These are phyloP conservation scores for Anoplopoma fimbria DNA, from an alignment of 2,113 vertebrate genomes.

Conservation along the genomic window DNA sequence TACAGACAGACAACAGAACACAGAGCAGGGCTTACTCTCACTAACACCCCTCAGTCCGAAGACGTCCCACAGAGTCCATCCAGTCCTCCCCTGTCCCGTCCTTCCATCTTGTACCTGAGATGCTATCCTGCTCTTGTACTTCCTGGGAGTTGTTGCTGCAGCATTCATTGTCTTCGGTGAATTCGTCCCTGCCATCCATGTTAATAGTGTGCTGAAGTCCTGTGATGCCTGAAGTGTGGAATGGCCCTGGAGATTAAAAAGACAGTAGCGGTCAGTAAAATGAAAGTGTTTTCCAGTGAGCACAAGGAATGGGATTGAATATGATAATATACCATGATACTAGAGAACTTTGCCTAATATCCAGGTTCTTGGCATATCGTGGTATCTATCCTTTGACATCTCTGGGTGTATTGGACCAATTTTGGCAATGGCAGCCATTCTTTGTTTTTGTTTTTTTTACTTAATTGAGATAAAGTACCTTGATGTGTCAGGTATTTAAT, in stretches of 20 bases:
- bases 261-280: neutral
- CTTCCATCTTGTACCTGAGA: conserved; percentile 77
- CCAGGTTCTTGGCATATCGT: neutral
- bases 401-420: neutral
- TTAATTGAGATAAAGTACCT: neutral
- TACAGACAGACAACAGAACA: conserved; percentile 78
- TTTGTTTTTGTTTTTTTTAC: neutral
- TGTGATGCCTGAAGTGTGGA: conserved; percentile 83
- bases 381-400: neutral
- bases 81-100: conserved; percentile 11
- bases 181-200: conserved; percentile 85
- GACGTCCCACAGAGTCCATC: conserved; percentile 50
- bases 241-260: conserved; percentile 77
- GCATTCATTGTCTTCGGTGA: conserved; percentile 83
- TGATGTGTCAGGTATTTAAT: neutral
- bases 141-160: conserved; percentile 85
- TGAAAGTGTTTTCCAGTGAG: neutral
- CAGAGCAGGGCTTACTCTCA: conserved; percentile 77
- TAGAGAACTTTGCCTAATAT: neutral
- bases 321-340: neutral
- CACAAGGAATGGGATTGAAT: neutral
- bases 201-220: conserved; percentile 83
- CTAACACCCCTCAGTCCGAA: conserved; percentile 68
- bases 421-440: neutral
- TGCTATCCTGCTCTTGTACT: conserved; percentile 83